Evolutionary conservation across 1,140 invertebrate species (phyloP).

Genomic region (Leptinotarsa undecemlineata): DNA sequence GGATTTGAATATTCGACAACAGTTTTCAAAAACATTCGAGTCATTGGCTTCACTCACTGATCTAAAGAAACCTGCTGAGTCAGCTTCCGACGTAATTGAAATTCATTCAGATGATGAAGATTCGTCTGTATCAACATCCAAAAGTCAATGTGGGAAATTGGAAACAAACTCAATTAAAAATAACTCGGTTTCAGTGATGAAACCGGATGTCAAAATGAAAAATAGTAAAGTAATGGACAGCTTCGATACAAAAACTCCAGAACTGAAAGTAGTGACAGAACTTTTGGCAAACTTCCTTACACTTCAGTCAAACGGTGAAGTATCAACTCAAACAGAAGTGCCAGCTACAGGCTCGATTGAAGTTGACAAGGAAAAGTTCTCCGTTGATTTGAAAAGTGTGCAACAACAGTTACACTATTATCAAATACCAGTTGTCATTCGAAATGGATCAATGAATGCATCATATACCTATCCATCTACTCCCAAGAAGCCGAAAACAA

Average conservation of each 20-base stretch:
- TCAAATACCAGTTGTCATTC: slow-evolving; percentile 37
- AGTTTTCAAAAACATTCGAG: slow-evolving; percentile 27
- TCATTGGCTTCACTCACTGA: neutral
- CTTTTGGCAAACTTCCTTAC: neutral
- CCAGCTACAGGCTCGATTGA: slow-evolving; percentile 24
- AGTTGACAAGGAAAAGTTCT: slow-evolving; percentile 12
- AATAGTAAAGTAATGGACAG: slow-evolving; percentile 23
- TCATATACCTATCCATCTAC: slow-evolving; percentile 21
- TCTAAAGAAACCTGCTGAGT: neutral
- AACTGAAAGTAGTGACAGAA: slow-evolving; percentile 29
- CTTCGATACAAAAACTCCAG: slow-evolving; percentile 17
- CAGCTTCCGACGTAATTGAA: slow-evolving; percentile 16
- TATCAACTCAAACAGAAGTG: slow-evolving; percentile 21
- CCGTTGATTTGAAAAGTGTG: slow-evolving; percentile 33
- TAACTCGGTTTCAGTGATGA: slow-evolving; percentile 16
- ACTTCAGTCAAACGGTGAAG: slow-evolving; percentile 3
- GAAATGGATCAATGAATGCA: slow-evolving; percentile 29
- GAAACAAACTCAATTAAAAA: neutral
- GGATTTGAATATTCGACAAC: slow-evolving; percentile 31
- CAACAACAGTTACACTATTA: slow-evolving; percentile 29
- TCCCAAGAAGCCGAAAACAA: neutral
- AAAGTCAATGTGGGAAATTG: neutral
- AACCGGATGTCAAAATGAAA: slow-evolving; percentile 31
- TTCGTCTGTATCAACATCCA: neutral
- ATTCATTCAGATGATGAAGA: slow-evolving; percentile 33